Conservation (phyloP, 2,888 invertebrate species). For the Amiota mariae region DNA sequence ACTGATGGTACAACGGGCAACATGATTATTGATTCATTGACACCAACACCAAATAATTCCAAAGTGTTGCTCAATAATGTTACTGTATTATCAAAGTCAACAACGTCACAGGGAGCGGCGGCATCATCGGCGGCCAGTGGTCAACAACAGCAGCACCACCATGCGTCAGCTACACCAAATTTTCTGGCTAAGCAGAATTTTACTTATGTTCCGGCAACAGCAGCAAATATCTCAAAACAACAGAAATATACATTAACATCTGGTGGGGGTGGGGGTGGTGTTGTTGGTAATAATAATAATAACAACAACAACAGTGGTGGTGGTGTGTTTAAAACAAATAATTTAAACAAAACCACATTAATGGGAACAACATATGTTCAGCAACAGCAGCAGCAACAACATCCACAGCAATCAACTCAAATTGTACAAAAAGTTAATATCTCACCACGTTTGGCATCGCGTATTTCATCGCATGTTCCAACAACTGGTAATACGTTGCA, state of each 20-base stretch:
- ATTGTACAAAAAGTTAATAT: slow-evolving; percentile 60
- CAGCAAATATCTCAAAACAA: slow-evolving; percentile 33
- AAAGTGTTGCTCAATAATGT: slow-evolving; percentile 72
- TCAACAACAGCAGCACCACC: slow-evolving; percentile 42
- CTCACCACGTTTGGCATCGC: slow-evolving; percentile 66
- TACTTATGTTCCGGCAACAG: slow-evolving; percentile 68
- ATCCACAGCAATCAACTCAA: slow-evolving; percentile 40
- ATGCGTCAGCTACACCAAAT: slow-evolving; percentile 39
- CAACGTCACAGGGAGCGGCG: slow-evolving; percentile 6
- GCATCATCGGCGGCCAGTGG: slow-evolving; percentile 35
- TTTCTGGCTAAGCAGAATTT: slow-evolving; percentile 54
- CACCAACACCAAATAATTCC: slow-evolving; percentile 61
- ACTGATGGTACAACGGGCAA: slow-evolving; percentile 71
- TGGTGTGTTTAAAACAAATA: slow-evolving; percentile 38
- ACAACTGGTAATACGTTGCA: slow-evolving; percentile 40
- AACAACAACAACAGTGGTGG: slow-evolving; percentile 22
- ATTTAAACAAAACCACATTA: slow-evolving; percentile 21
- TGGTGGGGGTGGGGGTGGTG: slow-evolving; percentile 17
- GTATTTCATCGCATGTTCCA: slow-evolving; percentile 67
- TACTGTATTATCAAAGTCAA: slow-evolving; percentile 70
- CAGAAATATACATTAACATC: slow-evolving; percentile 42
- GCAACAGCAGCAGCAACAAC: slow-evolving; percentile 44
- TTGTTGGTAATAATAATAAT: slow-evolving; percentile 1
- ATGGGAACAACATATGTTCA: slow-evolving; percentile 29
- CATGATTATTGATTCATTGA: slow-evolving; percentile 69